Conservation (phyloP, 2,113 vertebrate species). For the Anhinga anhinga region DNA sequence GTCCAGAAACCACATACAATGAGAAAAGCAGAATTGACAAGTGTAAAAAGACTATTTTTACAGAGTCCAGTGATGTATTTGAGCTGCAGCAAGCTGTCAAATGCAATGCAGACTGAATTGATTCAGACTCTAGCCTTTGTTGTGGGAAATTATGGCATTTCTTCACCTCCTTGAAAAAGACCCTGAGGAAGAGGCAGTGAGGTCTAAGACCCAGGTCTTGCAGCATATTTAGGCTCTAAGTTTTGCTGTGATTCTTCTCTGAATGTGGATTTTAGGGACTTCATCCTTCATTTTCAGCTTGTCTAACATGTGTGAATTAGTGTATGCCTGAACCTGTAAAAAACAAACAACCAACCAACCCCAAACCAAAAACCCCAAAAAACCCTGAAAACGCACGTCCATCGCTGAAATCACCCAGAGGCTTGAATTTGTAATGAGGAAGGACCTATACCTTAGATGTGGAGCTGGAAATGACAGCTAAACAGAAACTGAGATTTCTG, state of each 20-base stretch:
- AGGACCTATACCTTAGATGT: neutral
- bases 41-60: neutral
- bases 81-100: neutral
- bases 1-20: neutral
- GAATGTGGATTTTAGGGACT: neutral
- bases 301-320: no score
- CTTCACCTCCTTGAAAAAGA: neutral
- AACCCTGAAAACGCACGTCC: fast-evolving
- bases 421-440: neutral
- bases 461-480: neutral
- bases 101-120: neutral
- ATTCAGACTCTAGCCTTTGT: neutral
- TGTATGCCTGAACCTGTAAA: neutral
- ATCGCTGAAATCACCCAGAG: neutral
- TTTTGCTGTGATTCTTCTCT: neutral
- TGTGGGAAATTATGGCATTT: neutral
- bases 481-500: neutral
- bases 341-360: neutral
- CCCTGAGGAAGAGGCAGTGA: neutral
- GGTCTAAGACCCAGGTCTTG: neutral
- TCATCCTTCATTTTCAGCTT: neutral
- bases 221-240: neutral
- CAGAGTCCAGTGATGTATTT: neutral
- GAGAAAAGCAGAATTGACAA: neutral
- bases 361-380: no score